Evolutionary conservation across 1,140 invertebrate genomes (phyloP).

Genomic region (Reticulitermes speratus): DNA sequence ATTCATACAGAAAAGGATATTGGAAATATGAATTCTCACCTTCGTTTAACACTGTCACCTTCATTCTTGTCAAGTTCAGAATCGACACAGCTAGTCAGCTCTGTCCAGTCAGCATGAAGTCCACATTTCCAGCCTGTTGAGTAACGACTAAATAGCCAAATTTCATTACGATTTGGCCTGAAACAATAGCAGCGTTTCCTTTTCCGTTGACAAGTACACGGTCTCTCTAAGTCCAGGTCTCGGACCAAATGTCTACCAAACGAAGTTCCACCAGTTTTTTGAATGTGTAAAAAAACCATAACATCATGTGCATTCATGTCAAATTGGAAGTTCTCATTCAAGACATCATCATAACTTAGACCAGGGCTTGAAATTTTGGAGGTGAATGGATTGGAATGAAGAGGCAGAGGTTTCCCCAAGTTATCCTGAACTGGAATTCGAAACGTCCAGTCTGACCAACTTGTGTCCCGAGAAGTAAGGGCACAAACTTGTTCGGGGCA

Average conservation of each 20-base stretch:
- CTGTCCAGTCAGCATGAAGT: constrained; percentile 97
- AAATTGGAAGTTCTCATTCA: constrained; percentile 83
- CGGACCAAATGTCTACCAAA: constrained; percentile 93
- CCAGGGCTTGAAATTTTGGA: constrained; percentile 46
- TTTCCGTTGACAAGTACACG: constrained; percentile 82
- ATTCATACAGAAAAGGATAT: too few relatives aligned
- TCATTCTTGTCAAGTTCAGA: constrained; percentile 83
- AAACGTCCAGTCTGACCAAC: constrained; percentile 45
- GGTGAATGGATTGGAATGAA: constrained; percentile 47
- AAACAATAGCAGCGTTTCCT: constrained; percentile 91
- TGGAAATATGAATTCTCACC: constrained; percentile 43
- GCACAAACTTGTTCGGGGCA: constrained; percentile 84
- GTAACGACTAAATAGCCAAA: constrained; percentile 98
- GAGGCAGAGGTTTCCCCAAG: constrained; percentile 55
- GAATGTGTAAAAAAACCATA: constrained; percentile 97
- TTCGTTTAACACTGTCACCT: constrained; percentile 70
- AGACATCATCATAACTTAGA: constrained; percentile 58
- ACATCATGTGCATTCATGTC: constrained; percentile 91
- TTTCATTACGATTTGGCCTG: constrained; percentile 83
- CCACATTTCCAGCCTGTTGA: constrained; percentile 99
- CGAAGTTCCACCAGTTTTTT: constrained; percentile 93
- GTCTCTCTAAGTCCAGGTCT: constrained; percentile 85
- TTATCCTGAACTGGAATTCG: constrained; percentile 51
- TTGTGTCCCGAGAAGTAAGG: constrained; percentile 61
- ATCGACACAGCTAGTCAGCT: constrained; percentile 87